Conservation (phyloP, 2,888 invertebrate species). For the Parochlus steinenii region DNA sequence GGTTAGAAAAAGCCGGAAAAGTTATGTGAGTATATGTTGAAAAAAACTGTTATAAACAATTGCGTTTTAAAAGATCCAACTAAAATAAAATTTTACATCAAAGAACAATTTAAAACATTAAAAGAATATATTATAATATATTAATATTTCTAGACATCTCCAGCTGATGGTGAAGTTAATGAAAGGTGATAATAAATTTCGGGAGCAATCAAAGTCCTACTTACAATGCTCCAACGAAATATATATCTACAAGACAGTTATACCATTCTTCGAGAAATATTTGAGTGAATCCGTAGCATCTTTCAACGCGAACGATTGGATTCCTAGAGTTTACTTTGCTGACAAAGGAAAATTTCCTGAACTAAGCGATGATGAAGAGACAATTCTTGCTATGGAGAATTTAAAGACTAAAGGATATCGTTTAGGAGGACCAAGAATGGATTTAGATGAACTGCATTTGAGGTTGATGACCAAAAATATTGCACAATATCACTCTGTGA, state of each 20-base stretch:
- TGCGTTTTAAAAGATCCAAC: too few species aligned
- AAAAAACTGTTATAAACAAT: too few species aligned
- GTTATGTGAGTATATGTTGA: slow-evolving; percentile 1
- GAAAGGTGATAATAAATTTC: slow-evolving; percentile 24
- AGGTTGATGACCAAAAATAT: slow-evolving; percentile 21
- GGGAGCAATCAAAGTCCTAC: slow-evolving; percentile 22
- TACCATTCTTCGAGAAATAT: slow-evolving; percentile 20
- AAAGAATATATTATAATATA: too few species aligned
- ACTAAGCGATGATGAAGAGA: slow-evolving; percentile 17
- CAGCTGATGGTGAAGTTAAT: slow-evolving; percentile 24
- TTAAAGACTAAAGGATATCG: slow-evolving; percentile 21
- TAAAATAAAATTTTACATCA: too few species aligned
- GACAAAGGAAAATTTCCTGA: slow-evolving; percentile 21
- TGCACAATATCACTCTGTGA: slow-evolving; percentile 24
- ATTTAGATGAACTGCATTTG: slow-evolving; percentile 22
- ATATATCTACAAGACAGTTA: slow-evolving; percentile 21
- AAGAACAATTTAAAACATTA: too few species aligned
- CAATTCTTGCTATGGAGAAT: slow-evolving; percentile 23
- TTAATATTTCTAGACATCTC: too few species aligned
- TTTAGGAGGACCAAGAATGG: slow-evolving; percentile 18
- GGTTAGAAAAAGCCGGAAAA: slow-evolving; percentile 1
- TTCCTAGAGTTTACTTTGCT: slow-evolving; percentile 20
- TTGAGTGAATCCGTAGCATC: slow-evolving; percentile 13
- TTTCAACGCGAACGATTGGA: slow-evolving; percentile 18
- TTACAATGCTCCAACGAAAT: slow-evolving; percentile 26